Evolutionary conservation across 2,888 invertebrate species (phyloP).

Genomic region (Patella pellucida): DNA sequence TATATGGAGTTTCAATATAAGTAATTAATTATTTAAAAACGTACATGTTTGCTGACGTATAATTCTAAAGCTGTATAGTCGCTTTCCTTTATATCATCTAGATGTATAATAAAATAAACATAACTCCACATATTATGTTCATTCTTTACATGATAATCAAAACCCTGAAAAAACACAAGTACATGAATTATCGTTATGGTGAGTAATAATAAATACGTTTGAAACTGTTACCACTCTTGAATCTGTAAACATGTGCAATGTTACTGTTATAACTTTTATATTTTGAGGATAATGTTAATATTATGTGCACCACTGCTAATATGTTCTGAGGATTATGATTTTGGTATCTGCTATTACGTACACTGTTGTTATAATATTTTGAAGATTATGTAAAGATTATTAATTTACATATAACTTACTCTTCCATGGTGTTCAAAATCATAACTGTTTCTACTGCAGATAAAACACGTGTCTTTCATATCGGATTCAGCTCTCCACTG

Average conservation of each 20-base stretch:
- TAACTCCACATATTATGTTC: conserved; percentile 72
- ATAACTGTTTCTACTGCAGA: conserved; percentile 70
- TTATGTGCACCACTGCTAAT: too few relatives aligned
- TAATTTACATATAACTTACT: conserved; percentile 40
- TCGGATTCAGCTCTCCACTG: conserved; percentile 72
- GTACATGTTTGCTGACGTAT: conserved; percentile 65
- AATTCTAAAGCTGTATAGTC: conserved; percentile 70
- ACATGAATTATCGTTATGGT: too few relatives aligned
- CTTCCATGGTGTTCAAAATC: conserved; percentile 72
- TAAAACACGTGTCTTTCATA: conserved; percentile 71
- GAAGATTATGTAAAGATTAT: background rate
- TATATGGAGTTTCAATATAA: background rate
- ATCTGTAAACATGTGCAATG: too few relatives aligned
- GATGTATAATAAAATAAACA: conserved; percentile 71
- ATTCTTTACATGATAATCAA: conserved; percentile 67
- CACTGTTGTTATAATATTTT: too few relatives aligned
- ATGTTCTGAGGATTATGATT: too few relatives aligned
- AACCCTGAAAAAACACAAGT: conserved; percentile 56
- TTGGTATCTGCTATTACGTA: too few relatives aligned
- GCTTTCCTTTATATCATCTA: conserved; percentile 68
- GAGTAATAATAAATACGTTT: too few relatives aligned
- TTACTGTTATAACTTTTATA: too few relatives aligned
- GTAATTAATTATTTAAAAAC: conserved; percentile 25
- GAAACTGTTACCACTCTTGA: too few relatives aligned
- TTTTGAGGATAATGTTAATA: too few relatives aligned